These are phyloP conservation scores for Drymonia ruficornis DNA, from an alignment of 2,888 invertebrate species.

Conservation along the genomic window DNA sequence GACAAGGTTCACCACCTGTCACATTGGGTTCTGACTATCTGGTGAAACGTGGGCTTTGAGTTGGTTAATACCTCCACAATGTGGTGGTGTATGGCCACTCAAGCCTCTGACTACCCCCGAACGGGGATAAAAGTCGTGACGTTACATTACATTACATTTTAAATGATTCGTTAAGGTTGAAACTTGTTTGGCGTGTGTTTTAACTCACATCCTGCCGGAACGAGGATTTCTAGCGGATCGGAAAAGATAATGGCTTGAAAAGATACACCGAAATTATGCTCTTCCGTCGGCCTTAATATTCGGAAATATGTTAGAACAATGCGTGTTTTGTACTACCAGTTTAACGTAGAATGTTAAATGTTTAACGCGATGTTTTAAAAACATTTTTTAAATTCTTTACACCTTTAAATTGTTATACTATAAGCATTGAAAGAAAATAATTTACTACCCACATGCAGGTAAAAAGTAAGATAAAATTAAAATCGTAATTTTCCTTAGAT, in stretches of 20 bases:
- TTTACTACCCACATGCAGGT: too few species aligned
- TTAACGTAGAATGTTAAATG: constrained; percentile 4
- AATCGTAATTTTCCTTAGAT: not conserved
- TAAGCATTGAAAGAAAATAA: too few species aligned
- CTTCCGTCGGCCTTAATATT: constrained; percentile 75
- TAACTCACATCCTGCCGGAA: constrained; percentile 58
- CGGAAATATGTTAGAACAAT: constrained; percentile 61
- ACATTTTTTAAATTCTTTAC: not conserved
- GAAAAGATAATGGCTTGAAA: constrained; percentile 74
- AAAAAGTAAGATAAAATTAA: not conserved
- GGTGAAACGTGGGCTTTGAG: too few species aligned
- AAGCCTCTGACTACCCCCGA: too few species aligned
- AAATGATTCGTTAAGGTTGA: constrained; percentile 25
- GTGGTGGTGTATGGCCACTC: too few species aligned
- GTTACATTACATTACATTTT: too few species aligned
- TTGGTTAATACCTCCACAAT: too few species aligned
- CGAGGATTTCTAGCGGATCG: constrained; percentile 73
- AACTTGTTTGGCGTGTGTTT: constrained; percentile 25
- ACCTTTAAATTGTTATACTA: too few species aligned
- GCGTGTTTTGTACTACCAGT: constrained; percentile 24
- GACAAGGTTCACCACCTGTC: too few species aligned
- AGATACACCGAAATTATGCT: constrained; percentile 69
- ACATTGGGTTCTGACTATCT: too few species aligned
- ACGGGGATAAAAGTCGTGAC: too few species aligned
- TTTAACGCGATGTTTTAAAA: not conserved